Conservation (phyloP, 1,140 invertebrate genomes). For the Formica exsecta region DNA sequence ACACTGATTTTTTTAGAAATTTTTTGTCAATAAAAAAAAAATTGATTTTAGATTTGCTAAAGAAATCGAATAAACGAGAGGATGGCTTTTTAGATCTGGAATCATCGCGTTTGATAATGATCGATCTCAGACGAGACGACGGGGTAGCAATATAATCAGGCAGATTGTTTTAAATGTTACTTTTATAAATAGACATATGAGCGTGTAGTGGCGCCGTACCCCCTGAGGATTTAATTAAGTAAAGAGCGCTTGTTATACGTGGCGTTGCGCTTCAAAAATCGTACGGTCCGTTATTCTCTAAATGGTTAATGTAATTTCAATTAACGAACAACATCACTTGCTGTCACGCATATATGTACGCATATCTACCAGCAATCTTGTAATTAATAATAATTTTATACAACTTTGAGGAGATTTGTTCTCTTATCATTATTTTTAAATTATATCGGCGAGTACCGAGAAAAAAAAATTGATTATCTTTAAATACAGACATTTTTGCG, state of each 20-base stretch:
- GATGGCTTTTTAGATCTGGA: not conserved
- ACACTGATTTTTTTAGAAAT: not conserved
- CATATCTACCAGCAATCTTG: not conserved
- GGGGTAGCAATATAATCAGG: not conserved
- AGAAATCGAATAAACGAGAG: not conserved
- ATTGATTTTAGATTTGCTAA: not conserved
- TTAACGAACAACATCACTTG: conserved; percentile 22
- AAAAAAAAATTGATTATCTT: not conserved
- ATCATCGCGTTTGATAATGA: not conserved
- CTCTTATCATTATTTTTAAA: not conserved
- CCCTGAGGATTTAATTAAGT: conserved; percentile 49
- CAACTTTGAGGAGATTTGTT: not conserved
- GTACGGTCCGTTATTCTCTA: not conserved
- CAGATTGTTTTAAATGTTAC: conserved; percentile 18
- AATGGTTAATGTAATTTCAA: conserved; percentile 41
- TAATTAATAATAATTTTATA: conserved; percentile 35
- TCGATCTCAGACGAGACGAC: not conserved
- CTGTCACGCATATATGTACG: conserved; percentile 16
- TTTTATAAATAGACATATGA: not conserved
- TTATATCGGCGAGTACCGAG: not conserved
- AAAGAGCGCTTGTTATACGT: conserved; percentile 35
- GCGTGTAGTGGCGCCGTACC: not conserved
- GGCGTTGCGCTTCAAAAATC: conserved; percentile 23
- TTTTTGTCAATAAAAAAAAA: not conserved
- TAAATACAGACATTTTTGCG: not conserved